Conservation (phyloP, 2,888 invertebrate genomes). For the Scrobipalpa costella region DNA sequence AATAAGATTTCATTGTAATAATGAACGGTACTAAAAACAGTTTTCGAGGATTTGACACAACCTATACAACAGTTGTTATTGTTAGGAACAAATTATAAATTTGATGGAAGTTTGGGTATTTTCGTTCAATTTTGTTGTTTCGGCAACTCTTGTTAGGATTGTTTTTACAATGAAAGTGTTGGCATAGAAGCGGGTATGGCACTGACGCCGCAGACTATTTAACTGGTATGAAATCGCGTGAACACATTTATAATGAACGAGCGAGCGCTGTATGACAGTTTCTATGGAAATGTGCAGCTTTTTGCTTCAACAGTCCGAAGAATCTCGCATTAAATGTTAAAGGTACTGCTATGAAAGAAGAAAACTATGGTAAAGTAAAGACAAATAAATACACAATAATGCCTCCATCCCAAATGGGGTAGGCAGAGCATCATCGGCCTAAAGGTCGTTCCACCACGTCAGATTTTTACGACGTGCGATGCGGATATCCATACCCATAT, state of each 20-base stretch:
- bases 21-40: slow-evolving; percentile 13
- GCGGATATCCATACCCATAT: no score
- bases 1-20: slow-evolving; percentile 18
- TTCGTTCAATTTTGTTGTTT: slow-evolving; percentile 27
- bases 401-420: no score
- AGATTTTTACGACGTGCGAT: no score
- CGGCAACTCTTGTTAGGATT: slow-evolving; percentile 24
- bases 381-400: no score
- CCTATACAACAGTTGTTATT: slow-evolving; percentile 25
- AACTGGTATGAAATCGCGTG: no score
- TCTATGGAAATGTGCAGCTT: neutral
- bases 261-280: neutral
- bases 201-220: no score
- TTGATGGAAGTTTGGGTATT: slow-evolving; percentile 25
- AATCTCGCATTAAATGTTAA: neutral
- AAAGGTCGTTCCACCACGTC: no score
- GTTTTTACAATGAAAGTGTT: neutral
- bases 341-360: neutral
- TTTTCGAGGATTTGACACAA: slow-evolving; percentile 22
- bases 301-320: neutral
- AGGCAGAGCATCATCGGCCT: no score
- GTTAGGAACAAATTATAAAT: slow-evolving; percentile 19
- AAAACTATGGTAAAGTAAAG: no score
- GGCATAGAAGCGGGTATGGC: neutral
- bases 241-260: neutral